Base-by-base conservation (phyloP, 2,113 vertebrate genomes). In the Cisticola juncidis region DNA sequence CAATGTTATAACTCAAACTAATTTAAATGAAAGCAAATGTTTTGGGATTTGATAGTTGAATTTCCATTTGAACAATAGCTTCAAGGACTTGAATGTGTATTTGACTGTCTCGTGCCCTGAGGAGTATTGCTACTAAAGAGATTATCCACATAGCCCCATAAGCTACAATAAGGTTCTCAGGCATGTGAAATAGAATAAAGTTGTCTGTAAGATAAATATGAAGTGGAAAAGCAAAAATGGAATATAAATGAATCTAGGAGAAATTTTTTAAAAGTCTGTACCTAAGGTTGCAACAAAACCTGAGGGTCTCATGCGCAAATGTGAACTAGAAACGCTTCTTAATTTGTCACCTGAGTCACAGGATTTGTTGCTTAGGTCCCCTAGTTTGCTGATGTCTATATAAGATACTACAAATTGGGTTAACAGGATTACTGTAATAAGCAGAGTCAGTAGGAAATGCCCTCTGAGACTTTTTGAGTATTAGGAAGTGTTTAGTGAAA, bases 21-120 rank as follows among this genome's bases (percentile, higher is more conserved):
- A 94, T 93, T 93, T 94, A 92, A 92, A 88, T 95, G 19, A 90
- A 72, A 65, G 93, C 42, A 91, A 93, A 86, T 48, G 31, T 88
- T 96, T 92, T 44, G 92, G 56, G 85, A 94, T 92, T 87, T 93
- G 78, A 86, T 92, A 80, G 64, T 23, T 90, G 79, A 90, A 93
- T 96, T 94, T 94, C 29, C 72, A 65, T 96, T 88, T 97, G 73
- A 90, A 69, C 45, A 95, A 47, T 70, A 90, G 81, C 48, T 93
- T 94, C 73, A 91, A 82, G 81, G 35, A 57, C 65, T 81, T 85
- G 50, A 29, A 77, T 70, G 26, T 58, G 58, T 21, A 58, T 91
- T 68, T 90, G 81, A 88, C 62, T 80, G 76, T 79, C 85, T 90
- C 6, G 1, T 86, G 88, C 79, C 54, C 56, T 77, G 77, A 84